Evolutionary conservation across 2,888 invertebrate genomes (phyloP), one percentile per base, ranked within the genome.

Genomic region (Archips crataeganus): DNA sequence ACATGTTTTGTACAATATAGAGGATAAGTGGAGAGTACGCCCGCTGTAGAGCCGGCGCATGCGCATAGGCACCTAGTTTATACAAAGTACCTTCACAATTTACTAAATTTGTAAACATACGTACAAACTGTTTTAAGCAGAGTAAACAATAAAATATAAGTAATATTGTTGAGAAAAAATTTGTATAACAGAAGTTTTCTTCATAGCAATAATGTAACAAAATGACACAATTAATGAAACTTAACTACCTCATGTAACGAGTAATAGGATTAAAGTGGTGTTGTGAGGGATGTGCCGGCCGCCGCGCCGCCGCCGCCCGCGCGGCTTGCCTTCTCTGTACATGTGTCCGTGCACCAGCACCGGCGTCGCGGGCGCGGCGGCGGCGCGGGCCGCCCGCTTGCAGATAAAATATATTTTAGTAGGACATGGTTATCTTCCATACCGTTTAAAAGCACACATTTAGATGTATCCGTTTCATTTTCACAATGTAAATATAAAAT

Each of bases 241-340:
- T 86, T 83, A 93, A 90, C 94, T 94, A 94, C 94, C 94, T 94
- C 94, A 94, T 87, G 82, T 90, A 90, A 90, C 88, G 88, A 89
- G 89, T 91, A 87, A 88, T 91, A 90, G 85, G 80, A 81, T 86
- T 85, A 86, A 85, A 83, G 78, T 79, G 85, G 84, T 84, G 87
- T 84, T 87, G 85, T 87, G 87, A 83, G 82, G 80, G 82, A 78
- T 77, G 77, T 79, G 78, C 15, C 36, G n/a, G 47, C 45, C 78
- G 68, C 77, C 77, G 80, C 76, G 74, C 76, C 74, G 77, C 75
- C 77, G 75, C 74, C 75, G 69, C 73, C 65, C 65, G 63, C 74
- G 60, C 79, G 81, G 76, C 82, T 85, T 91, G 91, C 91, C 93
- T 92, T 23, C 23, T 23, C 23, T 23, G 23, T 23, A 23, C 39